phyloP scores from a whole-genome alignment of 1,140 invertebrate species.

The Drosophila burlai region DNA sequence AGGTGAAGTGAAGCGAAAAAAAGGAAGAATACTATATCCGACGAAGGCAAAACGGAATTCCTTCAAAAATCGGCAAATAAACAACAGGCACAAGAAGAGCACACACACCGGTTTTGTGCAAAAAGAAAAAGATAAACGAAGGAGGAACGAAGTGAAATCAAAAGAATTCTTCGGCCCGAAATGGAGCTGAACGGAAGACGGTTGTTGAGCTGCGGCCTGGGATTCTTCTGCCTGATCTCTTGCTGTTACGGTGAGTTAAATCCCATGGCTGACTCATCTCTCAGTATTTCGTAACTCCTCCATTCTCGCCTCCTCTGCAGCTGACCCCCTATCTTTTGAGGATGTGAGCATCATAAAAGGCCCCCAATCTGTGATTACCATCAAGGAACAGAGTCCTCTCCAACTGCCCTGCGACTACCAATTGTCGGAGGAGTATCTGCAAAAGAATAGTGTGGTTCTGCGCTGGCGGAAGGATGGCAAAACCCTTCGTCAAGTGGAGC shows the following conservation, averaged over 20 bases:
- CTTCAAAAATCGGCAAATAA: conserved; percentile 49
- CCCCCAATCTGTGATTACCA: conserved; percentile 30
- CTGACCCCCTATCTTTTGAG: conserved; percentile 31
- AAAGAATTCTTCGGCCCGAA: conserved; percentile 38
- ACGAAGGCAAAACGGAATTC: conserved; percentile 53
- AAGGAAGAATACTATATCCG: conserved; percentile 18
- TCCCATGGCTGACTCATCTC: conserved; percentile 35
- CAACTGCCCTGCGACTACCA: conserved; percentile 60
- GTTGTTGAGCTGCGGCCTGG: conserved; percentile 50
- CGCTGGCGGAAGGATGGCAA: conserved; percentile 91
- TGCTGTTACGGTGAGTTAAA: conserved; percentile 49
- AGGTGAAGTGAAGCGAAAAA: conserved; percentile 42
- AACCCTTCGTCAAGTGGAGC: conserved; percentile 86
- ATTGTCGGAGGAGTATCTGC: conserved; percentile 40
- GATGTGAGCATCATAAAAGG: conserved; percentile 57
- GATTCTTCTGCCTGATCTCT: conserved; percentile 62
- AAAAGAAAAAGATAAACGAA: conserved; percentile 22
- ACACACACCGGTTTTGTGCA: conserved; percentile 65
- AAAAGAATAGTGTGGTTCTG: conserved; percentile 50
- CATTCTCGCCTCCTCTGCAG: conserved; percentile 18
- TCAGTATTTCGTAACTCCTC: conserved; percentile 15
- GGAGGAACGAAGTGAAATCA: conserved; percentile 33
- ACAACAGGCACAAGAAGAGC: conserved; percentile 30
- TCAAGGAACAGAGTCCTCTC: conserved; percentile 62
- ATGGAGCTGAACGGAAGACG: conserved; percentile 59